phyloP scores from a whole-genome alignment of 1,140 invertebrate species.

The Goniozus legneri region DNA sequence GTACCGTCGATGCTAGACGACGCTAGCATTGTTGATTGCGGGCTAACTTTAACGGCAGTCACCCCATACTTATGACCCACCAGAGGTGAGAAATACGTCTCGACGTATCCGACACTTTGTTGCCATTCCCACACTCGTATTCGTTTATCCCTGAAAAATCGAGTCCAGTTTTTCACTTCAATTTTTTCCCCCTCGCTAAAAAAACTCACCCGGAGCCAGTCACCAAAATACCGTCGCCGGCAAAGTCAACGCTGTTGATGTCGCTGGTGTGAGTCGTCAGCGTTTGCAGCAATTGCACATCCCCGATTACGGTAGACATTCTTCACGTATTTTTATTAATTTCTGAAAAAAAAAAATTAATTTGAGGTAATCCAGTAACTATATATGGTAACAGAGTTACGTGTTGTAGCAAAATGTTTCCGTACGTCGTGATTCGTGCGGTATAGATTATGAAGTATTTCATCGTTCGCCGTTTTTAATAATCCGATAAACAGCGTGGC shows the following conservation, averaged over 20 bases:
- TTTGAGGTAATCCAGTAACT: no score
- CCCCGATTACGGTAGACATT: slow-evolving; percentile 17
- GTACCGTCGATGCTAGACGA: slow-evolving; percentile 72
- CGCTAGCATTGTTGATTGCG: slow-evolving; percentile 67
- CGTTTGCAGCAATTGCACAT: slow-evolving; percentile 54
- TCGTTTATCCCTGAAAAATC: slow-evolving; percentile 60
- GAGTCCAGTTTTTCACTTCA: slow-evolving; percentile 3
- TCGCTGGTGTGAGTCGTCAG: slow-evolving; percentile 61
- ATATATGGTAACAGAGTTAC: no score
- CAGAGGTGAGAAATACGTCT: slow-evolving; percentile 59
- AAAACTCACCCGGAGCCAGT: slow-evolving; percentile 61
- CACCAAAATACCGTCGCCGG: slow-evolving; percentile 57
- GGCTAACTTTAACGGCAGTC: slow-evolving; percentile 66
- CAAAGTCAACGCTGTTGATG: slow-evolving; percentile 65
- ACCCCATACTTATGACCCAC: slow-evolving; percentile 66
- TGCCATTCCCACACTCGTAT: slow-evolving; percentile 64
- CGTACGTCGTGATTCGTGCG: no score
- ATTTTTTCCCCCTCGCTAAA: not conserved
- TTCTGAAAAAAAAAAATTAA: not conserved
- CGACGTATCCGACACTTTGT: slow-evolving; percentile 55
- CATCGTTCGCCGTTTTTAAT: no score
- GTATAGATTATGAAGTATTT: no score
- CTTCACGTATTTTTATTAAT: not conserved
- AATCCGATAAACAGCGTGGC: no score
- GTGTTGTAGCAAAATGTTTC: no score